Percentiles rank a stretch among this genome's conserved stretches.
Conservation (phyloP, 2,888 invertebrate genomes). For the Tipula unca region DNA sequence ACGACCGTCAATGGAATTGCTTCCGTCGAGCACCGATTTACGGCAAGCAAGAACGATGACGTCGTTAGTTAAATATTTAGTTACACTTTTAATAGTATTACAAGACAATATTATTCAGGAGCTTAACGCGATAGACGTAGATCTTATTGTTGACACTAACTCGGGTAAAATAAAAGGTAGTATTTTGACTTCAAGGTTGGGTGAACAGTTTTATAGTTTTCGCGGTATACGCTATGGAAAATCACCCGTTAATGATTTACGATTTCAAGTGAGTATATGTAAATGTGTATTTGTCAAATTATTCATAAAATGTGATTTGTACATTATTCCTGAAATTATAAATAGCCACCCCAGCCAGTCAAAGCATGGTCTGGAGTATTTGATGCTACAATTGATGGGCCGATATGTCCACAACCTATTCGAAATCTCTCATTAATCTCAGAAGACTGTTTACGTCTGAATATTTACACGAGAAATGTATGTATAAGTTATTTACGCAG, state of each 20-base stretch:
- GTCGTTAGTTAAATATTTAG: not conserved
- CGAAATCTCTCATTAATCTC: conserved; percentile 47
- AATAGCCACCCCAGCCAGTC: conserved; percentile 32
- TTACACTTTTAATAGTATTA: not conserved
- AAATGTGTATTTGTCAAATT: conserved; percentile 37
- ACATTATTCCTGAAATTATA: too few species aligned
- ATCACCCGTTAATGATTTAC: conserved; percentile 33
- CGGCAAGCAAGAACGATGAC: too few species aligned
- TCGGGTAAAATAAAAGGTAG: conserved; percentile 32
- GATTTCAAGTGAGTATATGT: conserved; percentile 29
- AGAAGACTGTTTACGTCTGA: conserved; percentile 32
- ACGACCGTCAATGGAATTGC: too few species aligned
- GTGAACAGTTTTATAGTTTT: conserved; percentile 33
- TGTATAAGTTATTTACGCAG: not conserved
- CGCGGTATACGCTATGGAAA: conserved; percentile 37
- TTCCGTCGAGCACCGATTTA: too few species aligned
- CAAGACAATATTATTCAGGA: not conserved
- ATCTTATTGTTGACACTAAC: not conserved
- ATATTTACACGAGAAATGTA: conserved; percentile 45
- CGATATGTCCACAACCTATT: conserved; percentile 34
- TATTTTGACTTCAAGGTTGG: conserved; percentile 31
- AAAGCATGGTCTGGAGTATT: conserved; percentile 26
- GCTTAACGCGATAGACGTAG: not conserved
- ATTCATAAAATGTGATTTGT: conserved; percentile 22
- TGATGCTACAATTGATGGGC: conserved; percentile 40